Evolutionary conservation across 1,140 invertebrate species (phyloP).

Genomic region (Acyrthosiphon pisum): DNA sequence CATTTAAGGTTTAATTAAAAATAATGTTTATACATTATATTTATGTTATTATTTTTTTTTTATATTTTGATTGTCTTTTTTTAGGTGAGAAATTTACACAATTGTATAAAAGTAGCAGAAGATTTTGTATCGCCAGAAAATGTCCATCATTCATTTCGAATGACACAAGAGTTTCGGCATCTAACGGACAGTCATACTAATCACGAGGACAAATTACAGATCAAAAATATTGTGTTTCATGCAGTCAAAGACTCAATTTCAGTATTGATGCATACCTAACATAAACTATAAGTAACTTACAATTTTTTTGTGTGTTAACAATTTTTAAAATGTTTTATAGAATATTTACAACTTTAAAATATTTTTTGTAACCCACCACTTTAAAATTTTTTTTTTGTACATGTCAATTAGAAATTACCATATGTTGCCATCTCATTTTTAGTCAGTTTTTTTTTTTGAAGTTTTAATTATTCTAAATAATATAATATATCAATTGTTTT

Average conservation of each 20-base stretch:
- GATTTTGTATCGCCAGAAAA: slow-evolving; percentile 99
- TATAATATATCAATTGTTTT: slow-evolving; percentile 4
- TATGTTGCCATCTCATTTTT: slow-evolving; percentile 3
- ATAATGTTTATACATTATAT: not conserved
- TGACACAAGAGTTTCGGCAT: slow-evolving; percentile 94
- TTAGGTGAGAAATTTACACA: slow-evolving; percentile 91
- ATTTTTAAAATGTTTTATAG: not conserved
- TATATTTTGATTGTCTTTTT: slow-evolving; percentile 43
- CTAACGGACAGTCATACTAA: slow-evolving; percentile 94
- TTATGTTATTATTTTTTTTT: not conserved
- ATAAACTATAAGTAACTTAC: not conserved
- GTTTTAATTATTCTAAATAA: not conserved
- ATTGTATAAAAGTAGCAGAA: slow-evolving; percentile 97
- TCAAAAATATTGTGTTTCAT: slow-evolving; percentile 98
- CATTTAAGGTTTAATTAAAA: not conserved
- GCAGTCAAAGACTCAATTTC: slow-evolving; percentile 92
- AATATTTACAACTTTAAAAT: not conserved
- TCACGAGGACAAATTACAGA: slow-evolving; percentile 97
- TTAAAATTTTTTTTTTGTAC: not conserved
- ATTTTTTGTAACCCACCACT: not conserved
- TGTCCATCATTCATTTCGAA: slow-evolving; percentile 92
- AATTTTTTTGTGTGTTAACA: not conserved
- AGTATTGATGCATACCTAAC: slow-evolving; percentile 64
- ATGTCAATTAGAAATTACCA: not conserved
- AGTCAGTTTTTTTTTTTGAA: not conserved